Evolutionary conservation across 2,888 invertebrate species (phyloP), one percentile per base, ranked within the genome.

Genomic region (Galeruca laticollis): DNA sequence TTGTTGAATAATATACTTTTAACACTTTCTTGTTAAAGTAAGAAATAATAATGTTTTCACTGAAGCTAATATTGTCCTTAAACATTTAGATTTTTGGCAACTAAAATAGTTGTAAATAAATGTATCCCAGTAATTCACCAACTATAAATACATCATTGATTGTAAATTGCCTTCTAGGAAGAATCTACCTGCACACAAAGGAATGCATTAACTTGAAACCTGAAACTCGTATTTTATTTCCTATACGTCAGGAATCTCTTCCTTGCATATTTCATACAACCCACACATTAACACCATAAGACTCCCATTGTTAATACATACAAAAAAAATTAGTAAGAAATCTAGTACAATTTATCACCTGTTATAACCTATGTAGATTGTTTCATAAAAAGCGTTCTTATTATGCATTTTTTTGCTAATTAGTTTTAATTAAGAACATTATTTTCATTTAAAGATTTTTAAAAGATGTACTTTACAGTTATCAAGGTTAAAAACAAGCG

Each of bases 341-440:
- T 68, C 31, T 61, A 54, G 60, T 60, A 59, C 21, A 66, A 66
- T 31, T 66, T 57, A 59, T 47, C 59, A 66, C 66, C 66, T 60
- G 66, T 66, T 66, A 49, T 26, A 37, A n/a, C n/a, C n/a, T n/a
- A n/a, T n/a, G n/a, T n/a, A n/a, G n/a, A 20, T 6, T 40, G 37
- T 54, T 40, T 21, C 43, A 15, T 35, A 26, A 20, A 43, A 65
- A 21, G 4, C 35, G 35, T 56, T n/a, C 40, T 40, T 43, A 52
- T 56, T 57, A 49, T 66, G 26, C 26, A 26, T 26, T 26, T 26
- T 26, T 26, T 26, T 26, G 0, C 26, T 26, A 3, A 6, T 26
- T 26, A 26, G 5, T 26, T 26, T 26, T 26, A 26, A 26, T 26
- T 26, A 26, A 6, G n/a, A n/a, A n/a, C n/a, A n/a, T n/a, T n/a